Conservation (phyloP, 2,888 invertebrate species). For the Thera obeliscata region DNA sequence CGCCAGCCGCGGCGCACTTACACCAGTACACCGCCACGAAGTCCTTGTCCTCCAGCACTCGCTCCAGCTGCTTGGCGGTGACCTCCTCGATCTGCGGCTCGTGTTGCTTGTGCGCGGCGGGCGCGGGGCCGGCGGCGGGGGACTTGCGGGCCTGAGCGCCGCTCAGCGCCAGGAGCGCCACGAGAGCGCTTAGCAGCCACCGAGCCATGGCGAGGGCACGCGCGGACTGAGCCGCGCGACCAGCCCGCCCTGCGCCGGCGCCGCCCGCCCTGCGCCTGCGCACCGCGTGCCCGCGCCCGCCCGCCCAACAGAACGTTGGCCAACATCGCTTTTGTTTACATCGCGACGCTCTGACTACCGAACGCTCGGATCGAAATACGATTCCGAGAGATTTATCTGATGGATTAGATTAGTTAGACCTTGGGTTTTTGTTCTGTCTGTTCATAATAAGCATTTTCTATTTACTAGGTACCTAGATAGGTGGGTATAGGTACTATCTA, state of each 20-base stretch:
- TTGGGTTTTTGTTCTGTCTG: slow-evolving; percentile 1
- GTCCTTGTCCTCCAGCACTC: slow-evolving; percentile 95
- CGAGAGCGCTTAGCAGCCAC: slow-evolving; percentile 75
- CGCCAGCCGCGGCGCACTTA: slow-evolving; percentile 86
- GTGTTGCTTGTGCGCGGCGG: slow-evolving; percentile 55
- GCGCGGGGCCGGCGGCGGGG: slow-evolving; percentile 49
- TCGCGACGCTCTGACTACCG: slow-evolving; percentile 45
- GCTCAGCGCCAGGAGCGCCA: slow-evolving; percentile 83
- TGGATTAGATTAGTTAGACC: slow-evolving; percentile 6
- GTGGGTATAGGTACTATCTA: too few relatives aligned
- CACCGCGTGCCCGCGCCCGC: slow-evolving; percentile 44
- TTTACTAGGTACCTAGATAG: neutral
- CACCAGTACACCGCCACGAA: slow-evolving; percentile 98
- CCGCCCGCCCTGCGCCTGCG: slow-evolving; percentile 48
- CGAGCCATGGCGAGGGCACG: slow-evolving; percentile 83
- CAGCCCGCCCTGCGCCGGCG: slow-evolving; percentile 61
- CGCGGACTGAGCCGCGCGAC: slow-evolving; percentile 69
- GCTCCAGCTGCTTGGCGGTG: slow-evolving; percentile 95
- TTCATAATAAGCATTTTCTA: neutral
- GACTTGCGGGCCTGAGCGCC: slow-evolving; percentile 79
- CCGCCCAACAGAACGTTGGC: slow-evolving; percentile 17
- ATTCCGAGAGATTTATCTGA: slow-evolving; percentile 28
- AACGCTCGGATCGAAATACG: slow-evolving; percentile 33
- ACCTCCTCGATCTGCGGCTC: slow-evolving; percentile 96
- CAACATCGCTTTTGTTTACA: slow-evolving; percentile 56